Evolutionary conservation across 1,140 invertebrate genomes (phyloP).

Genomic region (Lordiphosa stackelbergi): DNA sequence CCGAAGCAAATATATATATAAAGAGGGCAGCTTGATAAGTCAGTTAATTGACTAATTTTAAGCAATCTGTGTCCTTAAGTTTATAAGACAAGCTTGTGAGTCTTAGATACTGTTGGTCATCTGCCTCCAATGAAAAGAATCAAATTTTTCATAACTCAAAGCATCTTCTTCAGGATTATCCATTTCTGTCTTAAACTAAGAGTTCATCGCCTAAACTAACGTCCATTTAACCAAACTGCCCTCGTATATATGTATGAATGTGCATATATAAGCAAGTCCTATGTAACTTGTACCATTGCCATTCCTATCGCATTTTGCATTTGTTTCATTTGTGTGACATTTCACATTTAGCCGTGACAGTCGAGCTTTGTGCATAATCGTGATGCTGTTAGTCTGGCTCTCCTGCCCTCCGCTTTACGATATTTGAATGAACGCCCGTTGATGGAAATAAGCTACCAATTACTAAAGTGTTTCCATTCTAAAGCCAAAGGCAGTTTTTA

Average conservation of each 20-base stretch:
- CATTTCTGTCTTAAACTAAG: no score
- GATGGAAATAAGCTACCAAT: conserved; percentile 70
- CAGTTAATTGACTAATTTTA: no score
- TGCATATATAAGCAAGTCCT: conserved; percentile 16
- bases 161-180: no score
- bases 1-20: no score
- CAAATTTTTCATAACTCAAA: no score
- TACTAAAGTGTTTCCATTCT: conserved; percentile 67
- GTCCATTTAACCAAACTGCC: no score
- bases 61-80: no score
- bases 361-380: conserved; percentile 68
- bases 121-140: no score
- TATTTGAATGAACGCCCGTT: conserved; percentile 30
- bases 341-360: conserved; percentile 66
- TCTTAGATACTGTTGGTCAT: no score
- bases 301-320: conserved; percentile 46
- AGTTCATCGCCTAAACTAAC: no score
- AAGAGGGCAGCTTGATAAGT: no score
- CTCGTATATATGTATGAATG: background rate
- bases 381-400: conserved; percentile 55
- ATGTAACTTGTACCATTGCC: conserved; percentile 18
- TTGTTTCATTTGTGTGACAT: conserved; percentile 66
- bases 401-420: background rate
- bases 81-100: no score
- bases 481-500: conserved; percentile 22